Evolutionary conservation across 1,140 invertebrate genomes (phyloP).

Genomic region (Coptotermes formosanus): DNA sequence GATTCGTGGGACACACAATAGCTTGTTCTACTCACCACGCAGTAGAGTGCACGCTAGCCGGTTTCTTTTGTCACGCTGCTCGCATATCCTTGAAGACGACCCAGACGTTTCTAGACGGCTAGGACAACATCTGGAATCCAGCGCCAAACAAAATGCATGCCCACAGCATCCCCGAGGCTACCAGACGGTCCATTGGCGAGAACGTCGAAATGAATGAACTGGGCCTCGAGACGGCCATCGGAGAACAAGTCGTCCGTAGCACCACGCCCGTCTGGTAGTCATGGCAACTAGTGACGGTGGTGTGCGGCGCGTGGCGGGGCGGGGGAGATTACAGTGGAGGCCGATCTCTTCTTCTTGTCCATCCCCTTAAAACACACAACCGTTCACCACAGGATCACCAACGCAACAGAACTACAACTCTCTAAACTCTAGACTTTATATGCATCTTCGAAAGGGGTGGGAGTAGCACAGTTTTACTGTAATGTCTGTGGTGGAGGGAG

Average conservation of each 20-base stretch:
- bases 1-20: no score
- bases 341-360: constrained; percentile 9
- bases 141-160: neutral
- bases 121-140: neutral
- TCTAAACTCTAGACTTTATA: neutral
- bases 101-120: no score
- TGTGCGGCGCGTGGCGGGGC: neutral
- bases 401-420: neutral
- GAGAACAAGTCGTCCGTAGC: neutral
- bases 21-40: no score
- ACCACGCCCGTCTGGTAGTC: constrained; percentile 6
- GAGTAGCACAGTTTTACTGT: neutral
- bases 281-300: neutral
- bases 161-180: neutral
- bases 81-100: no score
- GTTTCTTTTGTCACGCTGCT: no score
- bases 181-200: neutral
- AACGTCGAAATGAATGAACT: constrained; percentile 15
- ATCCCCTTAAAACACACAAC: neutral
- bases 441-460: neutral
- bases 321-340: neutral
- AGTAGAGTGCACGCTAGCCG: no score
- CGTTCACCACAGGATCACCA: neutral
- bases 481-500: neutral
- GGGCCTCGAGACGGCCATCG: neutral